Conservation (phyloP, 2,113 vertebrate species). For the Xiphorhynchus elegans region DNA sequence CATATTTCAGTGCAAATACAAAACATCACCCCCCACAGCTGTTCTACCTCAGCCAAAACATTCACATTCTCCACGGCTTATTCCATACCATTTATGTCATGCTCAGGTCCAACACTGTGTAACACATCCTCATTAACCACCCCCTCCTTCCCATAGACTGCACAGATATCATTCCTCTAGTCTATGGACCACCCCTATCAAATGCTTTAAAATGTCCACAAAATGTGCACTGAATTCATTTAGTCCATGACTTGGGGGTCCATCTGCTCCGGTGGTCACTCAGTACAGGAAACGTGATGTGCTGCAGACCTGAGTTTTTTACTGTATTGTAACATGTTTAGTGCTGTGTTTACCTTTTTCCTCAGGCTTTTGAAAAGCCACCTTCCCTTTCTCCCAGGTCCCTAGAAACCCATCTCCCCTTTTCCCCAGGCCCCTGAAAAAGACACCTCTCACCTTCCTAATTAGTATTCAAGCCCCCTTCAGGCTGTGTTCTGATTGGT, state of each 20-base stretch:
- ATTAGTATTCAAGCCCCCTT: too few relatives aligned
- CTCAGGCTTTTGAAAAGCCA: too few relatives aligned
- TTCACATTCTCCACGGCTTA: fast-evolving
- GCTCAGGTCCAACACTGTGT: not conserved
- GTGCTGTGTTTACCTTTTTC: too few relatives aligned
- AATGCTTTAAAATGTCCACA: not conserved
- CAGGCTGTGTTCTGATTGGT: too few relatives aligned
- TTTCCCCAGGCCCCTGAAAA: too few relatives aligned
- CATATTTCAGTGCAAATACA: not conserved
- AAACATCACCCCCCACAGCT: fast-evolving
- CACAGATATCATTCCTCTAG: not conserved
- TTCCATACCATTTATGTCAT: not conserved
- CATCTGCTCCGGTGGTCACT: not conserved
- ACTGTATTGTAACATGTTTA: too few relatives aligned
- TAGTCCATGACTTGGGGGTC: not conserved
- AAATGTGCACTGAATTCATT: not conserved
- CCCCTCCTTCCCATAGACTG: not conserved
- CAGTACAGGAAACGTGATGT: not conserved
- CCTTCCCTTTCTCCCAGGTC: too few relatives aligned
- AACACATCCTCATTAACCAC: not conserved
- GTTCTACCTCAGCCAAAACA: not conserved
- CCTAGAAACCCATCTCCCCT: too few relatives aligned
- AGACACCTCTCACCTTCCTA: too few relatives aligned
- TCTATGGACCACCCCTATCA: not conserved
- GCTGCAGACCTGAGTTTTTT: too few relatives aligned